Percentiles rank a stretch among this genome's conserved stretches.
phyloP scores from a whole-genome alignment of 2,797 vertebrate species.

The Spheniscus humboldti region DNA sequence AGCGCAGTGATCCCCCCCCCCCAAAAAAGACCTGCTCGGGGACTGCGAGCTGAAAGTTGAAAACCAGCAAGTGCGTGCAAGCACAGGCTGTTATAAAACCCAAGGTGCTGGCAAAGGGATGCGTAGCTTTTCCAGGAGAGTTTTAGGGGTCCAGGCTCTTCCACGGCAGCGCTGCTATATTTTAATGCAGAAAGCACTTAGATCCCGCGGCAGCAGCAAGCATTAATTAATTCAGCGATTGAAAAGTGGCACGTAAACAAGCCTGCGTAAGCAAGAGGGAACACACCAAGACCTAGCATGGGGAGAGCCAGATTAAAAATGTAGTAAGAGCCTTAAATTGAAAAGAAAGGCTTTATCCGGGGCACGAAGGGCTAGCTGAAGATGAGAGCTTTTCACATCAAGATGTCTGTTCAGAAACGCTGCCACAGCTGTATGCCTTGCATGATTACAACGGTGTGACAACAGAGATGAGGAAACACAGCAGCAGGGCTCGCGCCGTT shows the following conservation, averaged over 20 bases:
- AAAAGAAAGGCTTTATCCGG: background rate
- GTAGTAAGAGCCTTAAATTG: background rate
- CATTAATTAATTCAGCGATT: background rate
- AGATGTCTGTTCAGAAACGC: background rate
- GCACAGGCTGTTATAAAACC: rapidly evolving
- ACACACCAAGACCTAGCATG: no score
- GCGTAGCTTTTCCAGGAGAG: background rate
- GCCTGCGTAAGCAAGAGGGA: background rate
- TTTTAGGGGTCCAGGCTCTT: background rate
- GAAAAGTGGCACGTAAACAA: background rate
- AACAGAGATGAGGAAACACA: background rate
- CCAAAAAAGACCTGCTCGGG: background rate
- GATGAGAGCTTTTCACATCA: background rate
- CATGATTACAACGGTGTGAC: background rate
- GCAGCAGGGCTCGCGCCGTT: rapidly evolving
- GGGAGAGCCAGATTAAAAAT: background rate
- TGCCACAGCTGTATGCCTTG: rapidly evolving
- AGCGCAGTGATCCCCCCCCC: no score
- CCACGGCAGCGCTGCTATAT: rapidly evolving
- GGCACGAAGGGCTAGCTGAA: background rate
- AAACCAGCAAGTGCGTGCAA: rapidly evolving
- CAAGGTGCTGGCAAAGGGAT: background rate
- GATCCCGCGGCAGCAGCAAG: background rate
- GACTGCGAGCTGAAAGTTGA: no score
- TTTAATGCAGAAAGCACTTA: background rate